Conservation (phyloP, 92 coral and sea anemone species). For the Desmophyllum pertusum region DNA sequence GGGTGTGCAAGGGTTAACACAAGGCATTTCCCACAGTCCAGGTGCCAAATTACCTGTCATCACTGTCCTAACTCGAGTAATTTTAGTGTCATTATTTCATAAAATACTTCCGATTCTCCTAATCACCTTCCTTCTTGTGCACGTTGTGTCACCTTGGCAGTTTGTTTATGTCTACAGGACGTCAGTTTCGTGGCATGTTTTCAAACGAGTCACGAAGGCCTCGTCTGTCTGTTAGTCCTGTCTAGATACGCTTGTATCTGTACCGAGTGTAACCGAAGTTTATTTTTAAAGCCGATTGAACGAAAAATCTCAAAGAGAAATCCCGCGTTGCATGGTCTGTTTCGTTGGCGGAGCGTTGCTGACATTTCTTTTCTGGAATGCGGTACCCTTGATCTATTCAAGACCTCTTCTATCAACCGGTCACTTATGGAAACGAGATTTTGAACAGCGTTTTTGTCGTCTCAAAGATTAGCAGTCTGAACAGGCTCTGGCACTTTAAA, state of each 20-base stretch:
- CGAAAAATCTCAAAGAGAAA: background rate
- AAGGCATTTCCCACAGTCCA: background rate
- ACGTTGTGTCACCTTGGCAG: background rate
- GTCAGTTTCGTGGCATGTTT: background rate
- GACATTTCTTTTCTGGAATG: background rate
- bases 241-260: background rate
- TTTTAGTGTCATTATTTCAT: background rate
- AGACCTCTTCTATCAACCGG: background rate
- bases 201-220: background rate
- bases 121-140: constrained; percentile 3
- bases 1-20: background rate
- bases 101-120: constrained; percentile 15
- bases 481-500: background rate
- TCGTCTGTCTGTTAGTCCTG: background rate
- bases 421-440: background rate
- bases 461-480: constrained; percentile 20
- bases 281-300: background rate
- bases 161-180: constrained; percentile 10
- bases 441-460: background rate
- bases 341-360: background rate
- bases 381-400: background rate
- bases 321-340: background rate
- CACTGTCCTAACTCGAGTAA: background rate
- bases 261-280: background rate
- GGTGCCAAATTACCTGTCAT: constrained; percentile 8